phyloP scores from a whole-genome alignment of 2,888 invertebrate genomes.

The Terebella lapidaria region DNA sequence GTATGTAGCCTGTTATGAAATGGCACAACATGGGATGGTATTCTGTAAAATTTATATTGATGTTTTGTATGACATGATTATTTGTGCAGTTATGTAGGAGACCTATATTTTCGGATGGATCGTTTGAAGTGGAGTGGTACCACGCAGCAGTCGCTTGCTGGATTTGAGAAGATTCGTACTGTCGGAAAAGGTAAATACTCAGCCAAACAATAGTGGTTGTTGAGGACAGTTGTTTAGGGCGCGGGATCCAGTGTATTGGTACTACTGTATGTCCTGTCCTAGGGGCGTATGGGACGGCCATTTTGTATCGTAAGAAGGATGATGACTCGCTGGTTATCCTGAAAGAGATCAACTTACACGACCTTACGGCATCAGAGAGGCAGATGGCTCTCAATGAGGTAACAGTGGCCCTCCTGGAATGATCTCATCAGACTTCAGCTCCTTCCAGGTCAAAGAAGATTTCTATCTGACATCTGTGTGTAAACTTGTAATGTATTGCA shows the following conservation, averaged over 20 bases:
- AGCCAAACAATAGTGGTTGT: too few relatives aligned
- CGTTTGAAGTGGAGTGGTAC: slow-evolving; percentile 43
- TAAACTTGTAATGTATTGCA: slow-evolving; percentile 14
- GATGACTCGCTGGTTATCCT: slow-evolving; percentile 67
- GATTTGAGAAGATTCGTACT: slow-evolving; percentile 62
- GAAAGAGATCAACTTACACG: slow-evolving; percentile 69
- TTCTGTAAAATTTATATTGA: too few relatives aligned
- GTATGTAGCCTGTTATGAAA: background rate
- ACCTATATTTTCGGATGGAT: slow-evolving; percentile 48
- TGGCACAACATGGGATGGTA: too few relatives aligned
- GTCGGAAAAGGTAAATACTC: slow-evolving; percentile 62
- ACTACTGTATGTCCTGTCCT: slow-evolving; percentile 7
- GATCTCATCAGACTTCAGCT: background rate
- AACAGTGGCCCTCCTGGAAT: slow-evolving; percentile 6
- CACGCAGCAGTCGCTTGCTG: slow-evolving; percentile 41
- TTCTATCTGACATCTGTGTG: background rate
- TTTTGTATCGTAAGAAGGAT: slow-evolving; percentile 62
- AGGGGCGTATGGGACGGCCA: slow-evolving; percentile 70
- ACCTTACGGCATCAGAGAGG: slow-evolving; percentile 64
- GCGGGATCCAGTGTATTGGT: background rate
- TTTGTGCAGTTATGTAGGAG: slow-evolving; percentile 37
- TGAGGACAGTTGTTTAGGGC: too few relatives aligned
- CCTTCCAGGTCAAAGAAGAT: background rate
- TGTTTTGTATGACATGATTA: too few relatives aligned
- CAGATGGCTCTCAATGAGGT: slow-evolving; percentile 69